Base-by-base conservation (phyloP, 2,113 vertebrate genomes). In the Climacteris rufus region DNA sequence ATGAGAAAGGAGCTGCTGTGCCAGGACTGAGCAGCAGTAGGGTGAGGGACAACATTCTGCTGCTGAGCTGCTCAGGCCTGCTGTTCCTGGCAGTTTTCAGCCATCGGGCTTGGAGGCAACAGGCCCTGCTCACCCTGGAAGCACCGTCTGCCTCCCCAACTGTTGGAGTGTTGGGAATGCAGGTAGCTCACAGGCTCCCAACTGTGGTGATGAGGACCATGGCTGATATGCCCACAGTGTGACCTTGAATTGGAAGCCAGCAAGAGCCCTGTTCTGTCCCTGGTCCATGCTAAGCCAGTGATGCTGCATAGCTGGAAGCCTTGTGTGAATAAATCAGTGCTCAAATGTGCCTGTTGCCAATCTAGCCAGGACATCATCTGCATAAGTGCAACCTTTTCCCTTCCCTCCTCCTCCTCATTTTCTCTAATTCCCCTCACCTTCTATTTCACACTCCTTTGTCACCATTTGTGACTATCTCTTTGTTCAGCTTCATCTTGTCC, bases 91-190 rank as follows among this genome's bases (percentile, higher is more conserved):
- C 45, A 22, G 27, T 39, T 45, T 1, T 8, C 72, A 65, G 66
- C 98, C 98, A 98, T 98, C 98, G 98, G 98, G 96, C 87, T 37
- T 93, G 81, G 90, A 96, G 93, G 86, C 98, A 93, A 91, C 65
- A 96, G 97, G 95, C 93, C 92, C 94, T 92, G 91, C 97, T 97
- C 97, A 90, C 93, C 97, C 96, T 95, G 96, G 65, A 95, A 93
- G 89, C 64, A 59, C 96, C 92, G 50, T 97, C 98, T 98, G 97
- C 95, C 97, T 96, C 57, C 90, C 84, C 93, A 89, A 49, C 93
- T 97, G 95, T 50, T 90, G 82, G 71, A 52, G 85, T 68, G 76
- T 64, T 95, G 96, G 93, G 87, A 94, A 70, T 87, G 92, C 74
- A 70, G 81, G 93, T 94, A 90, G 76, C 66, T 66, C 64, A 35